Evolutionary conservation across 2,888 invertebrate genomes (phyloP).

Genomic region (Serripes groenlandicus): DNA sequence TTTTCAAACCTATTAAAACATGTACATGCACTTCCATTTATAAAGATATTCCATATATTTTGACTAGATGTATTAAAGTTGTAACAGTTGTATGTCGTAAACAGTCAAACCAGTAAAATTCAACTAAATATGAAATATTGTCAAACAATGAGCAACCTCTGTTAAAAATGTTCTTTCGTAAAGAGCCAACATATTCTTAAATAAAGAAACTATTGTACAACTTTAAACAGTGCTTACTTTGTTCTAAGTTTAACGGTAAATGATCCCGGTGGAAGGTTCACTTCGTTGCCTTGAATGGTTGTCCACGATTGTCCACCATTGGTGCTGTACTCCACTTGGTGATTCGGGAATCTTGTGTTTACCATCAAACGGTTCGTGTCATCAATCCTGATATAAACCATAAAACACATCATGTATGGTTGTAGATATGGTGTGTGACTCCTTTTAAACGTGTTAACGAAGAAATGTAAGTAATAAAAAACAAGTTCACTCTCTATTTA

Average conservation of each 20-base stretch:
- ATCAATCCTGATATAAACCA: conserved; percentile 56
- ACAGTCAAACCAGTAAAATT: no score
- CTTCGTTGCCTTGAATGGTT: not conserved
- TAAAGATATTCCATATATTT: no score
- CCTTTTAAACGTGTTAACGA: not conserved
- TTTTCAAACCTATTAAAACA: not conserved
- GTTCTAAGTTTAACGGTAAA: conserved; percentile 8
- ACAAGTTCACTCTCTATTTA: no score
- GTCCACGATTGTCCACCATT: conserved; percentile 11
- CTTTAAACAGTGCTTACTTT: conserved; percentile 4
- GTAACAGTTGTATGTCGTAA: no score
- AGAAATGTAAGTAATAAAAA: no score
- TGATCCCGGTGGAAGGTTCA: not conserved
- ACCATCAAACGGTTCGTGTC: conserved; percentile 59
- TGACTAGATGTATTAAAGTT: no score
- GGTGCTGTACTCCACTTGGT: conserved; percentile 22
- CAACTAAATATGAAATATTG: no score
- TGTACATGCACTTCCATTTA: no score
- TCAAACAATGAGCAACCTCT: no score
- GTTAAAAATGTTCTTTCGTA: no score
- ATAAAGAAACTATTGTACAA: not conserved
- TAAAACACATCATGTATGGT: not conserved
- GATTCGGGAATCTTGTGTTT: conserved; percentile 71
- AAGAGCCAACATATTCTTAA: not conserved
- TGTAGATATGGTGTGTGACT: not conserved